Percentiles rank a stretch among this genome's conserved stretches.
Conservation (phyloP, 1,140 invertebrate species). For the Diabrotica virgifera region DNA sequence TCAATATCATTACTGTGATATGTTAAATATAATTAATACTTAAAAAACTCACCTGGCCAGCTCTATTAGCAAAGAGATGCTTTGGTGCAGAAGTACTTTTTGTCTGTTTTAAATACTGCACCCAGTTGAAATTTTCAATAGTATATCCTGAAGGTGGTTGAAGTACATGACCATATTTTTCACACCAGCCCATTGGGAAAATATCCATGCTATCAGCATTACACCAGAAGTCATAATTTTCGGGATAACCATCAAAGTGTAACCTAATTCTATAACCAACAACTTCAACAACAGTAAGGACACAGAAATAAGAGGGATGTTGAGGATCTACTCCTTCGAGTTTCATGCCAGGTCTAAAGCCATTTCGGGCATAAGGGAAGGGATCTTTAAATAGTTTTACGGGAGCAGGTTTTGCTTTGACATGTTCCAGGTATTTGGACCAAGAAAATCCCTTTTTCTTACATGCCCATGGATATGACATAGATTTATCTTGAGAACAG, state of each 20-base stretch:
- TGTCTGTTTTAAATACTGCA: conserved; percentile 75
- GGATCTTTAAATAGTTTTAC: conserved; percentile 76
- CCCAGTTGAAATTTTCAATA: conserved; percentile 72
- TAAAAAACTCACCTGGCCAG: conserved; percentile 52
- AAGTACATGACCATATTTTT: conserved; percentile 71
- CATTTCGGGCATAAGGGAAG: conserved; percentile 68
- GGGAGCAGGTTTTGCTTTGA: conserved; percentile 70
- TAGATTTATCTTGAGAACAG: conserved; percentile 37
- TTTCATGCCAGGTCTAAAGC: conserved; percentile 84
- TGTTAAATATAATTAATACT: too few relatives aligned
- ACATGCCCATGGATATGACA: conserved; percentile 62
- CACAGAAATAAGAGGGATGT: conserved; percentile 85
- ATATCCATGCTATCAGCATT: conserved; percentile 88
- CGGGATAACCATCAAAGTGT: conserved; percentile 90
- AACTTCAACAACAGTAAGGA: conserved; percentile 81
- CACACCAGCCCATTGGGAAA: conserved; percentile 92
- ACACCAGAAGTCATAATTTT: conserved; percentile 91
- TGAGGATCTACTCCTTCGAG: conserved; percentile 91
- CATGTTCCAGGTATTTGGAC: conserved; percentile 69
- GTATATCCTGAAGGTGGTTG: conserved; percentile 72
- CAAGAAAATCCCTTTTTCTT: conserved; percentile 71
- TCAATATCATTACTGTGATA: too few relatives aligned
- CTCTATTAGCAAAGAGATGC: conserved; percentile 67
- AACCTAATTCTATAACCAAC: conserved; percentile 79
- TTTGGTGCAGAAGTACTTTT: conserved; percentile 76